Evolutionary conservation across 2,113 vertebrate genomes (phyloP).

Genomic region (Amblyopsis rosae): DNA sequence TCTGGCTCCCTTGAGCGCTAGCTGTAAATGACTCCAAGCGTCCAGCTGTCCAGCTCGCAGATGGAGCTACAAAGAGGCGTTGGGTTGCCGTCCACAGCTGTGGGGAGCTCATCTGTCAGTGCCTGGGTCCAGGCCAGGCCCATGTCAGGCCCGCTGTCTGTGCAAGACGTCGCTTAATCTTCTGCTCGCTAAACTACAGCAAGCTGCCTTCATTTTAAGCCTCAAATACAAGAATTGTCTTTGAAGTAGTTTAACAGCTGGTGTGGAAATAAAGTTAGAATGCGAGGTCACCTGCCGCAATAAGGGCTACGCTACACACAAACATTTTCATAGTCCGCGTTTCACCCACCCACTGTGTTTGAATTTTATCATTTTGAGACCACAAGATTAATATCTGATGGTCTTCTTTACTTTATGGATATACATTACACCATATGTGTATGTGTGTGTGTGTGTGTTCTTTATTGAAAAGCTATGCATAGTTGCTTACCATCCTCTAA

Average conservation of each 20-base stretch:
- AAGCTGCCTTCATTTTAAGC: conserved; percentile 2
- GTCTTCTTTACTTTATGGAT: too few species aligned
- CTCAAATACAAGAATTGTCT: conserved; percentile 15
- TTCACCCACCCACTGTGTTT: background rate
- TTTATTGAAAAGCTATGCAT: background rate
- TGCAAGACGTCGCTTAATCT: conserved; percentile 16
- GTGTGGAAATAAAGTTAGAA: conserved; percentile 21
- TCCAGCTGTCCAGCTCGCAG: conserved; percentile 71
- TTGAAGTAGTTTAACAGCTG: conserved; percentile 21
- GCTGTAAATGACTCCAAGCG: conserved; percentile 67
- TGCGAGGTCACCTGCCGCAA: conserved; percentile 6
- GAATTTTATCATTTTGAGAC: background rate
- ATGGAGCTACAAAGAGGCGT: conserved; percentile 71
- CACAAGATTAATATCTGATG: background rate
- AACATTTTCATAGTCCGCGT: background rate
- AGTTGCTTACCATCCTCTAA: background rate
- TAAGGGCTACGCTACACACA: background rate
- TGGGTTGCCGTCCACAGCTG: conserved; percentile 70
- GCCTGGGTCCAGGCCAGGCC: conserved; percentile 52
- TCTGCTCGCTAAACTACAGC: conserved; percentile 13
- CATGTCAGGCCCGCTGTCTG: conserved; percentile 32
- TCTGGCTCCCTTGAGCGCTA: conserved; percentile 53
- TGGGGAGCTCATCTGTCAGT: conserved; percentile 62
- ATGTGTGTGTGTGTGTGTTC: background rate
- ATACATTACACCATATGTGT: too few species aligned